Evolutionary conservation across 2,797 vertebrate species (phyloP).

Genomic region (Glossophaga mutica): DNA sequence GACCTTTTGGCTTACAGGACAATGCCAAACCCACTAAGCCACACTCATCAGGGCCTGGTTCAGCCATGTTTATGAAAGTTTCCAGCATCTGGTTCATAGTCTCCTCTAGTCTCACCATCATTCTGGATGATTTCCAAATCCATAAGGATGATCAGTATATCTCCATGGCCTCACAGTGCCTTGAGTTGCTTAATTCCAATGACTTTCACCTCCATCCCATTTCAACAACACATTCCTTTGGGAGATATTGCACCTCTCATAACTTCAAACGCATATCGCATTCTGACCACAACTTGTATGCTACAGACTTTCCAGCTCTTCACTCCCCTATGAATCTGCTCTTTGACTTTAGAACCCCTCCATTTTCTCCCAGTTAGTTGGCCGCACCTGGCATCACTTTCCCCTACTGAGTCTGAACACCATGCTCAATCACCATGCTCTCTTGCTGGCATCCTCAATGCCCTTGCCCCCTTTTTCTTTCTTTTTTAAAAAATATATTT

Average conservation of each 20-base stretch:
- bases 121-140: constrained; percentile 9
- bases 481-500: too few species aligned
- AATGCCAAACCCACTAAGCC: too few species aligned
- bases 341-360: neutral
- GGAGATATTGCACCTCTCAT: neutral
- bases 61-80: neutral
- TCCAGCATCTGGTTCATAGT: neutral
- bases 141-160: neutral
- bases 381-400: neutral
- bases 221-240: neutral
- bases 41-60: neutral
- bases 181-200: neutral
- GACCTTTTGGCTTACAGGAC: too few species aligned
- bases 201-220: neutral
- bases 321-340: neutral
- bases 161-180: neutral
- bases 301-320: neutral
- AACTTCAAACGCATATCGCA: neutral
- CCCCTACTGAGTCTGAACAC: neutral
- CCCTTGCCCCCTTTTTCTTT: neutral
- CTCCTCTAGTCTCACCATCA: neutral
- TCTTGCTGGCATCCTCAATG: neutral
- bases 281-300: neutral
- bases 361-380: neutral
- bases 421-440: neutral